phyloP scores from a whole-genome alignment of 2,888 invertebrate genomes.

The Trissolcus brochymenae region DNA sequence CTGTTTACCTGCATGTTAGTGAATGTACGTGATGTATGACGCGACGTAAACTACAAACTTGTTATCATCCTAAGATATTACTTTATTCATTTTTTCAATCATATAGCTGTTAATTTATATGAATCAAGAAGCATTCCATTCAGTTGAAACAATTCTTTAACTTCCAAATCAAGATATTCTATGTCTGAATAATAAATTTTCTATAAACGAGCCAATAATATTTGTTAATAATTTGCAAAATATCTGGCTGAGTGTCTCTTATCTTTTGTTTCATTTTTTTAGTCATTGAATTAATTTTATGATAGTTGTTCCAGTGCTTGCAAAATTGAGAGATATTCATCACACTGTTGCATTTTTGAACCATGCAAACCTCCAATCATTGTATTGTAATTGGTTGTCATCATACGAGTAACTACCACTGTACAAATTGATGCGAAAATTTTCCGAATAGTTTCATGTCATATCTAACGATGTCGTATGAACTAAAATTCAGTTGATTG shows the following conservation, averaged over 20 bases:
- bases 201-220: background rate
- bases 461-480: conserved; percentile 53
- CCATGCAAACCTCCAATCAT: conserved; percentile 55
- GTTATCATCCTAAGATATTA: conserved; percentile 40
- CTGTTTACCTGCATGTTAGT: conserved; percentile 62
- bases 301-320: conserved; percentile 39
- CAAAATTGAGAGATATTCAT: conserved; percentile 48
- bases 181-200: background rate
- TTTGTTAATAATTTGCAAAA: background rate
- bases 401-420: conserved; percentile 53
- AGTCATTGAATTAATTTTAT: conserved; percentile 40
- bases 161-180: too few relatives aligned
- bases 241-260: conserved; percentile 17
- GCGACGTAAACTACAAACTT: conserved; percentile 45
- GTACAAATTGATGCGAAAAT: conserved; percentile 55
- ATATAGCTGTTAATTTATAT: background rate
- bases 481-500: conserved; percentile 57
- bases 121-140: background rate
- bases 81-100: background rate
- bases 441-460: conserved; percentile 57
- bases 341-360: conserved; percentile 46
- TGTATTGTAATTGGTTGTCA: conserved; percentile 55
- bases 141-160: too few relatives aligned
- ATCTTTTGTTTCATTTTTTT: conserved; percentile 1
- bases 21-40: conserved; percentile 38